phyloP scores from a whole-genome alignment of 2,113 vertebrate genomes.

The Thamnaconus septentrionalis region DNA sequence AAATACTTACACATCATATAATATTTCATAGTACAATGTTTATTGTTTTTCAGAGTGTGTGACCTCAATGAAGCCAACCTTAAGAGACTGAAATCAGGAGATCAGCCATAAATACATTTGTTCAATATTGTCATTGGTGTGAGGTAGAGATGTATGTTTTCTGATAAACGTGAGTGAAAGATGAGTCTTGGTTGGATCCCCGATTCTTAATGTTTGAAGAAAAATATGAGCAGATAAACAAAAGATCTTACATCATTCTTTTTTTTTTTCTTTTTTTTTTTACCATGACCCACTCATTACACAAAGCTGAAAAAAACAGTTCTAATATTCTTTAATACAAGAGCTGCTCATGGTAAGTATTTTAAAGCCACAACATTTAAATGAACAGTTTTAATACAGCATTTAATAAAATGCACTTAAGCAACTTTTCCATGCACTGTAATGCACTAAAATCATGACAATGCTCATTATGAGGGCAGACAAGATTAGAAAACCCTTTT shows the following conservation, averaged over 20 bases:
- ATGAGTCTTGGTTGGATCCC: slow-evolving; percentile 30
- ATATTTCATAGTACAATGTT: slow-evolving; percentile 53
- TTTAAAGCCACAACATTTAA: slow-evolving; percentile 86
- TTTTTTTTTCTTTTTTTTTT: slow-evolving; percentile 15
- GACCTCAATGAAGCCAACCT: slow-evolving; percentile 51
- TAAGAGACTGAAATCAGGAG: slow-evolving; percentile 57
- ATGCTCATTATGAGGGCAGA: slow-evolving; percentile 82
- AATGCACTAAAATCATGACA: slow-evolving; percentile 90
- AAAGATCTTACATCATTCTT: slow-evolving; percentile 44
- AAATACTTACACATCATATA: slow-evolving; percentile 1
- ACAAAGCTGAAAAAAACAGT: slow-evolving; percentile 22
- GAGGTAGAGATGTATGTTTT: slow-evolving; percentile 71
- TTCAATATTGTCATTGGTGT: slow-evolving; percentile 49
- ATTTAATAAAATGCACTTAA: slow-evolving; percentile 93
- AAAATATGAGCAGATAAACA: slow-evolving; percentile 28
- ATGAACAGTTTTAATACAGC: slow-evolving; percentile 79
- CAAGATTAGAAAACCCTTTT: slow-evolving; percentile 84
- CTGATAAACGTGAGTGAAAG: slow-evolving; percentile 49
- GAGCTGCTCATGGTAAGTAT: slow-evolving; percentile 79
- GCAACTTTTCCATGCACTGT: slow-evolving; percentile 89
- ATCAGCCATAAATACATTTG: slow-evolving; percentile 56
- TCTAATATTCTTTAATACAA: slow-evolving; percentile 77
- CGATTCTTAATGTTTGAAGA: slow-evolving; percentile 34
- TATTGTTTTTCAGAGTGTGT: slow-evolving; percentile 46
- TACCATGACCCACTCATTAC: slow-evolving; percentile 27